Conservation (phyloP, 2,797 vertebrate genomes). For the Remorina albescens region DNA sequence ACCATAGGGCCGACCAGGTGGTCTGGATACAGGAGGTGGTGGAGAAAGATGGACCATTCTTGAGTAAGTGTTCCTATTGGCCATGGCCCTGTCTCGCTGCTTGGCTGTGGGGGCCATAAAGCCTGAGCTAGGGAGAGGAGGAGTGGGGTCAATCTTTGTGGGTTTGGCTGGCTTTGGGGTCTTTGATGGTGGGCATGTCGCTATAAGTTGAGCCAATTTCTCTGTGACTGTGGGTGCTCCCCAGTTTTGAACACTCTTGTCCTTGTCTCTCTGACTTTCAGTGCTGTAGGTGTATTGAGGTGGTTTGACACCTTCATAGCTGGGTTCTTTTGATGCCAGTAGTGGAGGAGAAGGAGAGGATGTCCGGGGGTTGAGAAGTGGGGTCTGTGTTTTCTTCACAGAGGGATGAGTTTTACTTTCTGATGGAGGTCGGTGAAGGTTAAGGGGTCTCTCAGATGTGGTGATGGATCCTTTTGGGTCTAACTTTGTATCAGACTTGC, state of each 20-base stretch:
- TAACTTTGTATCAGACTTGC: slow-evolving; percentile 83
- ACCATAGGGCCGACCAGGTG: slow-evolving; percentile 86
- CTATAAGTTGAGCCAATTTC: slow-evolving; percentile 96
- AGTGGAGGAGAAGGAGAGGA: slow-evolving; percentile 72
- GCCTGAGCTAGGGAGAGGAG: slow-evolving; percentile 79
- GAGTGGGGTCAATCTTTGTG: slow-evolving; percentile 72
- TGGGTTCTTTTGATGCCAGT: slow-evolving; percentile 76
- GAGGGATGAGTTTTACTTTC: slow-evolving; percentile 83
- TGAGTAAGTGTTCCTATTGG: slow-evolving; percentile 86
- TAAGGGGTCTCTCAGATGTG: slow-evolving; percentile 82
- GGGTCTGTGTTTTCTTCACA: slow-evolving; percentile 82
- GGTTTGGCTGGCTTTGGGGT: slow-evolving; percentile 91
- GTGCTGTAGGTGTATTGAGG: slow-evolving; percentile 77
- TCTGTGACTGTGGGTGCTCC: slow-evolving; percentile 94
- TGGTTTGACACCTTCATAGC: slow-evolving; percentile 78
- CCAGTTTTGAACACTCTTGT: slow-evolving; percentile 89
- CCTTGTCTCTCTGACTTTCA: slow-evolving; percentile 85
- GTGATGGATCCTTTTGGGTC: slow-evolving; percentile 76
- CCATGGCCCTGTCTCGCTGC: slow-evolving; percentile 85
- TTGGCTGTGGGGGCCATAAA: slow-evolving; percentile 86
- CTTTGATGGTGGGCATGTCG: slow-evolving; percentile 95
- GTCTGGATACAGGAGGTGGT: slow-evolving; percentile 84
- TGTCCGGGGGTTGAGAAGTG: slow-evolving; percentile 70
- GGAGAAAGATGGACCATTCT: slow-evolving; percentile 83
- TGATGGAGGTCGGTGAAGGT: slow-evolving; percentile 81